A percentile compares a stretch with the other conserved stretches of the same genome.
phyloP scores from a whole-genome alignment of 2,113 vertebrate species.

The Labeo catla region DNA sequence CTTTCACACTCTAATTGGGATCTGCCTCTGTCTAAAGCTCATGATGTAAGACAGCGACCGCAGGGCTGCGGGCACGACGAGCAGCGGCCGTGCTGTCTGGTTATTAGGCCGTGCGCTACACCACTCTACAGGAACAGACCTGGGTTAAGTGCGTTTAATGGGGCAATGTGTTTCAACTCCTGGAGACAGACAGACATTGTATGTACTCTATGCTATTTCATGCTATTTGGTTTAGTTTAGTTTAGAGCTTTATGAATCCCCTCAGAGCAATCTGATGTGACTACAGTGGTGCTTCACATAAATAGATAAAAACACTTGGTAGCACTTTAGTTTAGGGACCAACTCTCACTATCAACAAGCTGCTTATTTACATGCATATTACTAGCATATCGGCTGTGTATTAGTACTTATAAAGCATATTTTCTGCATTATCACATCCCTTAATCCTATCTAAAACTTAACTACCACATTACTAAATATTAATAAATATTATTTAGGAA shows the following conservation, averaged over 20 bases:
- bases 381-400: no score
- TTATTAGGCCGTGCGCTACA: neutral
- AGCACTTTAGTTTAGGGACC: no score
- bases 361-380: no score
- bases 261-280: neutral
- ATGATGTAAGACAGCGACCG: conserved; percentile 39
- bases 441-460: no score
- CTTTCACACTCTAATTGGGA: conserved; percentile 60
- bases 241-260: neutral
- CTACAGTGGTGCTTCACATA: neutral
- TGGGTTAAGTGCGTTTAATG: conserved; percentile 2
- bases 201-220: neutral
- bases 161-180: neutral
- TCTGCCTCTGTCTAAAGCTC: conserved; percentile 53
- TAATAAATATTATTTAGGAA: no score
- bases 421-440: no score
- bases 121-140: neutral
- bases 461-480: no score
- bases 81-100: neutral
- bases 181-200: neutral
- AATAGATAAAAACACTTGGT: neutral
- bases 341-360: no score
- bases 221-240: neutral
- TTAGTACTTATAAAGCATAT: no score
- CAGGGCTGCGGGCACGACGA: neutral